Evolutionary conservation across 1,140 invertebrate genomes (phyloP).

Genomic region (Antheraea mylitta): DNA sequence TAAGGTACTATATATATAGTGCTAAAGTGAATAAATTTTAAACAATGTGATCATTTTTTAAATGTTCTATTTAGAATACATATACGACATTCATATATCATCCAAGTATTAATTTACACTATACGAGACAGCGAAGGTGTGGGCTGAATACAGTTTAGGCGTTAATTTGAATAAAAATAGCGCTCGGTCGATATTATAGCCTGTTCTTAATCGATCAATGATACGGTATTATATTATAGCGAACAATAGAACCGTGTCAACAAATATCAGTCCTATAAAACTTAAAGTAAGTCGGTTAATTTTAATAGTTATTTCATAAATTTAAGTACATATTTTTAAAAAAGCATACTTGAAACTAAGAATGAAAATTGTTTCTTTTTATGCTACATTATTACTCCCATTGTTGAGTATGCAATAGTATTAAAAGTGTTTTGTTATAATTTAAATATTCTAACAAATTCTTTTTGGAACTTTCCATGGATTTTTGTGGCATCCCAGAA

Average conservation of each 20-base stretch:
- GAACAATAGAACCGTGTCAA: conserved; percentile 1
- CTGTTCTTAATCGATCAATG: conserved; percentile 21
- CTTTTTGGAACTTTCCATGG: too few species aligned
- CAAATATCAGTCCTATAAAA: neutral
- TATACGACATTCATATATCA: conserved; percentile 52
- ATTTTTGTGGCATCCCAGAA: too few species aligned
- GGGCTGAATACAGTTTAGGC: conserved; percentile 42
- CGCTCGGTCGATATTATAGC: conserved; percentile 9
- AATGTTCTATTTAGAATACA: conserved; percentile 36
- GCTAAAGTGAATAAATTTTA: neutral
- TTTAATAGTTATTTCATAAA: neutral
- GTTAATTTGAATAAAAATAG: conserved; percentile 45
- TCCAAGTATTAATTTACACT: conserved; percentile 46
- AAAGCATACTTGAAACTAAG: too few species aligned
- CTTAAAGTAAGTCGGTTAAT: neutral
- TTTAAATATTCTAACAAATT: too few species aligned
- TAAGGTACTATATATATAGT: conserved; percentile 8
- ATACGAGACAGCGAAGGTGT: conserved; percentile 36
- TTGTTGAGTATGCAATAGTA: too few species aligned
- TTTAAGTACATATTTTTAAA: too few species aligned
- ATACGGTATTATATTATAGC: conserved; percentile 6
- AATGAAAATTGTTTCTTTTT: too few species aligned
- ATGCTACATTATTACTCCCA: too few species aligned
- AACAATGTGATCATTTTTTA: neutral
- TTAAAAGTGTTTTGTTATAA: too few species aligned